These are phyloP conservation scores for Rhombomys opimus DNA, from an alignment of 2,113 vertebrate genomes.

Conservation along the genomic window DNA sequence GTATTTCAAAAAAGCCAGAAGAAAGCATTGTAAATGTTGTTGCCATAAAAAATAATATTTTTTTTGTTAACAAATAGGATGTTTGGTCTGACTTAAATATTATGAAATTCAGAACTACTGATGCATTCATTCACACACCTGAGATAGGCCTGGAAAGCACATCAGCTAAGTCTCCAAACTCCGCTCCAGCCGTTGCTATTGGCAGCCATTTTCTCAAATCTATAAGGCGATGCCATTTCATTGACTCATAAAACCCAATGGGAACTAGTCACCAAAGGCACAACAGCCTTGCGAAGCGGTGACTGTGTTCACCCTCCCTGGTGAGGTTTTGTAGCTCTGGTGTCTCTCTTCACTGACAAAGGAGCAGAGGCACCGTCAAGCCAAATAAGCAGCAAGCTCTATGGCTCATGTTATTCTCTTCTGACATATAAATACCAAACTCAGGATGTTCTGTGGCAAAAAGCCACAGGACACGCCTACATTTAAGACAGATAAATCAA, in stretches of 20 bases:
- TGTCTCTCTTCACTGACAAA: not conserved
- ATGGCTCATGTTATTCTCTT: not conserved
- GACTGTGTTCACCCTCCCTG: not conserved
- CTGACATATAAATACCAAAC: not conserved
- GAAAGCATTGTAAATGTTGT: not conserved
- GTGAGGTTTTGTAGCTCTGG: not conserved
- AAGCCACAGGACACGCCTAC: not conserved
- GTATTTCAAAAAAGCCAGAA: not conserved
- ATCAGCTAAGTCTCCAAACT: not conserved
- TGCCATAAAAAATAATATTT: not conserved
- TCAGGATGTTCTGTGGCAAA: not conserved
- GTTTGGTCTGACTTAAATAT: not conserved
- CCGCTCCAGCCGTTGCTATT: not conserved
- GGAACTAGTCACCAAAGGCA: not conserved
- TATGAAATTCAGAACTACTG: not conserved
- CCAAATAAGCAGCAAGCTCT: not conserved
- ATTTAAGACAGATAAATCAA: not conserved
- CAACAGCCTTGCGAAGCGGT: not conserved
- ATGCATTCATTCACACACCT: not conserved
- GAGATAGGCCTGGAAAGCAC: not conserved
- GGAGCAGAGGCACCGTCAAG: not conserved
- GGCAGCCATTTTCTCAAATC: not conserved
- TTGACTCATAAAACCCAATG: constrained; percentile 20
- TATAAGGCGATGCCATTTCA: not conserved
- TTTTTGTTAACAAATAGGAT: not conserved